Evolutionary conservation across 2,888 invertebrate species (phyloP).

Genomic region (Octodonta nipae): DNA sequence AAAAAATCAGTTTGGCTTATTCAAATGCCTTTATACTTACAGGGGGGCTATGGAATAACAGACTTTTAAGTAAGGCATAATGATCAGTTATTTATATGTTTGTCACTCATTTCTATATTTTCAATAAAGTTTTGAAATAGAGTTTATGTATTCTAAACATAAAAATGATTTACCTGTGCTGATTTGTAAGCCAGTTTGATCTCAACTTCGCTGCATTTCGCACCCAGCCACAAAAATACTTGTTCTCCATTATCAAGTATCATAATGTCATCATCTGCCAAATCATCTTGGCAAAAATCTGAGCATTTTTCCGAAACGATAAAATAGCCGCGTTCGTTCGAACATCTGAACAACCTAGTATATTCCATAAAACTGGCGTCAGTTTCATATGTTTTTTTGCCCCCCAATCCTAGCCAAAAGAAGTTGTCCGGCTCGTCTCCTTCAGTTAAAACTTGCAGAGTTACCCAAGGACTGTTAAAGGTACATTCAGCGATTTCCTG

Average conservation of each 20-base stretch:
- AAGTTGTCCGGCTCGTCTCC: constrained; percentile 96
- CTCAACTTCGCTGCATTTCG: constrained; percentile 94
- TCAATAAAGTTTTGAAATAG: no score
- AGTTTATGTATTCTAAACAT: constrained; percentile 2
- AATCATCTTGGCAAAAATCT: constrained; percentile 96
- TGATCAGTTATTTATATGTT: no score
- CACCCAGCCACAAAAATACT: constrained; percentile 94
- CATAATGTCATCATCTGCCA: constrained; percentile 99
- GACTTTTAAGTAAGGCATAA: no score
- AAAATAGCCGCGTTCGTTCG: constrained; percentile 98
- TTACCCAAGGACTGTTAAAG: constrained; percentile 72
- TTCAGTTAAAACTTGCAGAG: constrained; percentile 69
- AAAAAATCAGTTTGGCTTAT: no score
- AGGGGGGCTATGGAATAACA: no score
- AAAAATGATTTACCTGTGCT: constrained; percentile 61
- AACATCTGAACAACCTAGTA: constrained; percentile 91
- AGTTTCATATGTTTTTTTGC: constrained; percentile 75
- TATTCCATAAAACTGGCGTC: constrained; percentile 85
- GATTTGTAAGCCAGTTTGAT: constrained; percentile 97
- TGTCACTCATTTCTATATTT: no score
- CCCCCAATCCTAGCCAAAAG: constrained; percentile 90
- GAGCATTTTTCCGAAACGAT: constrained; percentile 97
- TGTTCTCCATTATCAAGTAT: constrained; percentile 95
- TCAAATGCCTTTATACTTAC: no score
- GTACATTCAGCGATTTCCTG: constrained; percentile 88